Evolutionary conservation across 2,888 invertebrate genomes (phyloP).

Genomic region (Stenodera caucasica): DNA sequence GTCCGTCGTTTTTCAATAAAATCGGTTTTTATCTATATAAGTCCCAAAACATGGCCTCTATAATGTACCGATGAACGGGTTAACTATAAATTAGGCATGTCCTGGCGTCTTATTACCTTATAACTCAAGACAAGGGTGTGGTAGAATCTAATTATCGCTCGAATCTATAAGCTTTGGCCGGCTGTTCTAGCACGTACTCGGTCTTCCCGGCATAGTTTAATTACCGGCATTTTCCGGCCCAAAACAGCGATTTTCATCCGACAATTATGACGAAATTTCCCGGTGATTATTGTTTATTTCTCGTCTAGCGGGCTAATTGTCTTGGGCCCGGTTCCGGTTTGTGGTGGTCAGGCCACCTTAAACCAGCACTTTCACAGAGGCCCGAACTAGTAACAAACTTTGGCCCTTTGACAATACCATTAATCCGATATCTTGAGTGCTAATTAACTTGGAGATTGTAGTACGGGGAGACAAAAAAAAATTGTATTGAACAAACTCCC

Average conservation of each 20-base stretch:
- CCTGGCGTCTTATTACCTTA: slow-evolving; percentile 56
- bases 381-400: slow-evolving; percentile 50
- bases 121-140: slow-evolving; percentile 57
- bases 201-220: slow-evolving; percentile 29
- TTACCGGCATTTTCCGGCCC: slow-evolving; percentile 37
- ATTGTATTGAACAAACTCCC: too few species aligned
- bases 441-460: too few species aligned
- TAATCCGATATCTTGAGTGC: slow-evolving; percentile 48
- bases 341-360: slow-evolving; percentile 51
- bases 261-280: neutral
- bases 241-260: neutral
- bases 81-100: slow-evolving; percentile 55
- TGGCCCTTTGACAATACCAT: slow-evolving; percentile 47
- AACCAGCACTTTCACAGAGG: slow-evolving; percentile 49
- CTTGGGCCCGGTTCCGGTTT: slow-evolving; percentile 40
- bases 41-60: slow-evolving; percentile 32
- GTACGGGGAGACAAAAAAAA: too few species aligned
- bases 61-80: slow-evolving; percentile 47
- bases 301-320: neutral
- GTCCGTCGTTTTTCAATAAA: slow-evolving; percentile 41
- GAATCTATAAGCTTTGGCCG: slow-evolving; percentile 49
- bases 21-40: slow-evolving; percentile 39
- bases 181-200: slow-evolving; percentile 31
- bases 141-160: slow-evolving; percentile 55
- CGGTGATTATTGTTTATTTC: too few species aligned